Evolutionary conservation across 2,113 vertebrate genomes (phyloP).

Genomic region (Murina feae): DNA sequence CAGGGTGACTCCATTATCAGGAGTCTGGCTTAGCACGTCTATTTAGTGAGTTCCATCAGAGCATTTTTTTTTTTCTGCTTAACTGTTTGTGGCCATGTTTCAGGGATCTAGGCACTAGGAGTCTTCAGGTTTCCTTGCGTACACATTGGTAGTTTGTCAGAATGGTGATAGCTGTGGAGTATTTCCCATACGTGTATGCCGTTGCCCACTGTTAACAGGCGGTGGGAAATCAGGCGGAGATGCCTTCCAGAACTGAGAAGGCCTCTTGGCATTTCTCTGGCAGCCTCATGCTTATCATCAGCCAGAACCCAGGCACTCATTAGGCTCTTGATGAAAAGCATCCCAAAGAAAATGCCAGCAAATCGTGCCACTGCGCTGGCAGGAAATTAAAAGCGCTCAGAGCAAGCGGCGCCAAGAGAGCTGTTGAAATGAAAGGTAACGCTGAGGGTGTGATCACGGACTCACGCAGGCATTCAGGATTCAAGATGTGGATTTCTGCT

Average conservation of each 20-base stretch:
- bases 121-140: not conserved
- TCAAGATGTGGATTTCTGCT: not conserved
- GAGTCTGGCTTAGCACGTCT: not conserved
- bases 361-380: conserved; percentile 67
- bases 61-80: conserved; percentile 9
- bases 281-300: conserved; percentile 46
- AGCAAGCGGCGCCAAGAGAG: conserved; percentile 69
- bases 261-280: conserved; percentile 63
- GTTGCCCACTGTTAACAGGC: conserved; percentile 6
- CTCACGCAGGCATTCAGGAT: not conserved
- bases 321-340: conserved; percentile 68
- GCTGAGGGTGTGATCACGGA: conserved; percentile 48
- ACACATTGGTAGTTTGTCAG: not conserved
- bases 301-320: conserved; percentile 68
- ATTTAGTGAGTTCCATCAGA: not conserved
- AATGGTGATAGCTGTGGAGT: not conserved
- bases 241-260: not conserved
- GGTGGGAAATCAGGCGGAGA: conserved; percentile 24
- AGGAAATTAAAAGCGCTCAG: conserved; percentile 69
- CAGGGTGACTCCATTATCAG: conserved; percentile 3
- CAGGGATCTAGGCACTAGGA: not conserved
- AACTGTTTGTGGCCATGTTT: not conserved
- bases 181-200: not conserved
- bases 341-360: conserved; percentile 71
- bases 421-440: conserved; percentile 64